Conservation (phyloP, 2,113 vertebrate species). For the Pseudorasbora parva region DNA sequence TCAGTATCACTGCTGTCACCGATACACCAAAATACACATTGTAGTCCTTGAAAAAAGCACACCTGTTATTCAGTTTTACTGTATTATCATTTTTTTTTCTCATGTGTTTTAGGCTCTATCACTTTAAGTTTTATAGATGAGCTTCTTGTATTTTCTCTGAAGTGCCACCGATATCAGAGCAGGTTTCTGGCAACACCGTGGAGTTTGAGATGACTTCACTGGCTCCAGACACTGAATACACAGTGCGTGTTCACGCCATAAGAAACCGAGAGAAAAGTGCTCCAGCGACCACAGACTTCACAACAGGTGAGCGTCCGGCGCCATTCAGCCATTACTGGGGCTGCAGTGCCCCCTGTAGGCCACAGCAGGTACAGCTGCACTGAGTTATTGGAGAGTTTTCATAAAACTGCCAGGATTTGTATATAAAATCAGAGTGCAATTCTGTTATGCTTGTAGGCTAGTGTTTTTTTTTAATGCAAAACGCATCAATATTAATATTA, state of each 20-base stretch:
- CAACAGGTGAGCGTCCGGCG: constrained; percentile 77
- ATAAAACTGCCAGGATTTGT: not conserved
- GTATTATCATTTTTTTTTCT: not conserved
- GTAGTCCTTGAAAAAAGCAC: no score
- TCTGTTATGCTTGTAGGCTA: not conserved
- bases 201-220: constrained; percentile 85
- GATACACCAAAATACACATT: not conserved
- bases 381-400: no score
- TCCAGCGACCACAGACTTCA: constrained; percentile 80
- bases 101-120: no score
- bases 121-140: not conserved
- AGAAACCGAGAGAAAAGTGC: constrained; percentile 81
- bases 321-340: not conserved
- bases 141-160: not conserved
- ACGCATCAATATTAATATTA: not conserved
- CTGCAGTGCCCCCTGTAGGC: not conserved
- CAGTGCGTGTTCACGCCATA: constrained; percentile 77
- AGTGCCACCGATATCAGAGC: constrained; percentile 80
- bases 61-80: not conserved
- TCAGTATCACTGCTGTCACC: not conserved
- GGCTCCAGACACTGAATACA: constrained; percentile 83
- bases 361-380: not conserved
- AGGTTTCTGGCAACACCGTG: constrained; percentile 86
- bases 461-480: not conserved
- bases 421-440: not conserved